These are phyloP conservation scores for Neosilurus hyrtlii DNA, from an alignment of 2,797 vertebrate species.

Conservation along the genomic window DNA sequence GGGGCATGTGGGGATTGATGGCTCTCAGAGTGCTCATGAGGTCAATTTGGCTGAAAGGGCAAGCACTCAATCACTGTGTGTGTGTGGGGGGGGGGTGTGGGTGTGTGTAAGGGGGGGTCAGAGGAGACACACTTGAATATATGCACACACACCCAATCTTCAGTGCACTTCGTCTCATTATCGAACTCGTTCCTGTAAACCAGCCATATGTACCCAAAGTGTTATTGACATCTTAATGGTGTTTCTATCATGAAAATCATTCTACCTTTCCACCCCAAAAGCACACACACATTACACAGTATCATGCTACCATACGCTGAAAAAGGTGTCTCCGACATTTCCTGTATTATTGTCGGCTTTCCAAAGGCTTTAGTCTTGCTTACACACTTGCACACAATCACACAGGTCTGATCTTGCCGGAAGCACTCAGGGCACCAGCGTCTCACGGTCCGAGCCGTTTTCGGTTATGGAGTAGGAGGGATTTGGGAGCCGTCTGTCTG, in stretches of 20 bases:
- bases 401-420: conserved; percentile 23
- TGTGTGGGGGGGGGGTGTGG: neutral
- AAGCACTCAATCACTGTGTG: conserved; percentile 75
- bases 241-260: conserved; percentile 19
- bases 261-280: conserved; percentile 27
- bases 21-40: conserved; percentile 68
- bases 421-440: neutral
- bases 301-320: conserved; percentile 37
- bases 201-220: conserved; percentile 28
- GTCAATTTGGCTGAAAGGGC: conserved; percentile 79
- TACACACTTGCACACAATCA: conserved; percentile 51
- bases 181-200: conserved; percentile 39
- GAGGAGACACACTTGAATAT: conserved; percentile 36
- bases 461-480: conserved; percentile 56
- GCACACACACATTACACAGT: conserved; percentile 13
- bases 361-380: conserved; percentile 9
- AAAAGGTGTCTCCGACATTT: conserved; percentile 41
- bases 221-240: conserved; percentile 48
- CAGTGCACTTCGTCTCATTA: conserved; percentile 47
- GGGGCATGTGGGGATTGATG: conserved; percentile 83
- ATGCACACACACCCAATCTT: conserved; percentile 38
- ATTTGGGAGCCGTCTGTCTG: conserved; percentile 65
- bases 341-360: conserved; percentile 27
- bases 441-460: conserved; percentile 63
- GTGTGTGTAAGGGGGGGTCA: neutral